These are phyloP conservation scores for Furcifer pardalis DNA, from an alignment of 2,797 vertebrate genomes.

Conservation along the genomic window DNA sequence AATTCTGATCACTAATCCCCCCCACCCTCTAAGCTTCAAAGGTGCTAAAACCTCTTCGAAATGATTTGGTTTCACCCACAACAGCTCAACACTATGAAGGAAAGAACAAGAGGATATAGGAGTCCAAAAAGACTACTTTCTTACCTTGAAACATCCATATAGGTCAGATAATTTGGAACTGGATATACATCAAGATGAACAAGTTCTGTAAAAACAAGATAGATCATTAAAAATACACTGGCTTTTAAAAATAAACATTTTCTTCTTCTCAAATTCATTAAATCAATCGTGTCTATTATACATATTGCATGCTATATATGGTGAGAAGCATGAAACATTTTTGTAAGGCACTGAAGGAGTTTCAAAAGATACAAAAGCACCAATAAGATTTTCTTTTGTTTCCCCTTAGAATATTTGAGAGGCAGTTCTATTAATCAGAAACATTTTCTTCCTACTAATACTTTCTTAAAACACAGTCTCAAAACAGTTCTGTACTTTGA, in stretches of 20 bases:
- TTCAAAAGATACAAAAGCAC: neutral
- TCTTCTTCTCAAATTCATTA: neutral
- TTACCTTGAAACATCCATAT: conserved; percentile 97
- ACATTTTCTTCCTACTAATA: neutral
- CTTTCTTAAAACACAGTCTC: neutral
- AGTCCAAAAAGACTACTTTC: conserved; percentile 36
- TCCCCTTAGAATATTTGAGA: neutral
- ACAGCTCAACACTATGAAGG: too few relatives aligned
- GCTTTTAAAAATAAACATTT: neutral
- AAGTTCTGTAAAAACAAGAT: conserved; percentile 81
- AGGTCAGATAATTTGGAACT: conserved; percentile 88
- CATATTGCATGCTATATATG: neutral
- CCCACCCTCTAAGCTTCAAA: neutral
- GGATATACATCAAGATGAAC: conserved; percentile 89
- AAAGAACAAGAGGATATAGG: neutral
- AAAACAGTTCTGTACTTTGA: conserved; percentile 4
- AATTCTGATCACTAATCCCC: neutral
- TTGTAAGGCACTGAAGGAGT: neutral
- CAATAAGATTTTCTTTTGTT: neutral
- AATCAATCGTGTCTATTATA: neutral
- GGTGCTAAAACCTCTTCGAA: neutral
- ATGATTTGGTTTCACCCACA: neutral
- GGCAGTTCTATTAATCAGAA: conserved; percentile 9
- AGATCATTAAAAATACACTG: conserved; percentile 5
- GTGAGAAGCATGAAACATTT: conserved; percentile 4